These are phyloP conservation scores for Gila orcuttii DNA, from an alignment of 2,113 vertebrate genomes.

Conservation along the genomic window DNA sequence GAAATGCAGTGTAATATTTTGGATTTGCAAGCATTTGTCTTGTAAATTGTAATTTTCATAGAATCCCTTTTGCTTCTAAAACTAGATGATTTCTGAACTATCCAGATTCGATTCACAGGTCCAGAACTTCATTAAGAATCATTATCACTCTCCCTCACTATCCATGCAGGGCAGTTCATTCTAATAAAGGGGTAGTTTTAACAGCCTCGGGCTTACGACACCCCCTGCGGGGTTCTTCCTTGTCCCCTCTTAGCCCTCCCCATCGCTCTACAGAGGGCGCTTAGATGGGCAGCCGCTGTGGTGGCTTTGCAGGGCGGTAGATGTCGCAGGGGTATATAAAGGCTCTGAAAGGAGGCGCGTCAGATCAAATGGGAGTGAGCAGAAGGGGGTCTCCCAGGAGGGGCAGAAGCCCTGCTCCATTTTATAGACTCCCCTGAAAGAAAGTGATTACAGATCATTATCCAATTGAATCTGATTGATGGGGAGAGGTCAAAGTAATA, in stretches of 20 bases:
- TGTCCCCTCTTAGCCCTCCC: slow-evolving; percentile 79
- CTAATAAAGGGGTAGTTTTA: slow-evolving; percentile 92
- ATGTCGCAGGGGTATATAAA: slow-evolving; percentile 75
- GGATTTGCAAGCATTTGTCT: background rate
- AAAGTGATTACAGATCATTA: slow-evolving; percentile 99
- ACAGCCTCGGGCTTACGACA: slow-evolving; percentile 77
- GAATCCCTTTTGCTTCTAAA: background rate
- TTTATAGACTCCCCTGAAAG: slow-evolving; percentile 99
- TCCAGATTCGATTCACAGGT: slow-evolving; percentile 11
- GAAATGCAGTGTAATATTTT: background rate
- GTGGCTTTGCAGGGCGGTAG: slow-evolving; percentile 45
- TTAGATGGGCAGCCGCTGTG: background rate
- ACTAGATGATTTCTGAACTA: background rate
- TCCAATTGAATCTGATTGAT: slow-evolving; percentile 99
- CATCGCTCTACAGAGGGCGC: slow-evolving; percentile 82
- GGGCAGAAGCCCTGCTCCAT: slow-evolving; percentile 89
- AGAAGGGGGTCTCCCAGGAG: slow-evolving; percentile 97
- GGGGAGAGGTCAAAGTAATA: slow-evolving; percentile 99
- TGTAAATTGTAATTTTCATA: background rate
- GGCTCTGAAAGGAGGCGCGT: slow-evolving; percentile 80
- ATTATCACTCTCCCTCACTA: slow-evolving; percentile 75
- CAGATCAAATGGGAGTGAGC: slow-evolving; percentile 91
- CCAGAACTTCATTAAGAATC: slow-evolving; percentile 70
- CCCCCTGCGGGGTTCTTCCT: slow-evolving; percentile 80
- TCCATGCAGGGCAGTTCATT: slow-evolving; percentile 86